Conservation (phyloP, 2,113 vertebrate genomes). For the Poecile atricapillus region DNA sequence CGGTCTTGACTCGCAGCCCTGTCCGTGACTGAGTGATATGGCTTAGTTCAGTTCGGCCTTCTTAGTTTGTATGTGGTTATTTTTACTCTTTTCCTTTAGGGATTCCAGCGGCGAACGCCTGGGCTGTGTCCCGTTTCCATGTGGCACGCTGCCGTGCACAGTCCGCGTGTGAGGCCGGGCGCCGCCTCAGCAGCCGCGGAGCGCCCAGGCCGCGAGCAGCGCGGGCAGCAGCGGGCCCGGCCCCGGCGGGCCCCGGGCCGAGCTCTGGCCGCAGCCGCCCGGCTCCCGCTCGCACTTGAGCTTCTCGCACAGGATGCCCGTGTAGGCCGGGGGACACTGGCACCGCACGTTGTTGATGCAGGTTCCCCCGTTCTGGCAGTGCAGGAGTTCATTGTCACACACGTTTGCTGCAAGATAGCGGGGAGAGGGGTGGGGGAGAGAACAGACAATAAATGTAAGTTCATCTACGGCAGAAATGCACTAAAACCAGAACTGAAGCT, state of each 20-base stretch:
- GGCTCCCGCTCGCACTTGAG: conserved; percentile 79
- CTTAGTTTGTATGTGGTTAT: conserved; percentile 7
- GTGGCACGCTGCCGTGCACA: conserved; percentile 51
- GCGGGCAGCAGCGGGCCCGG: conserved; percentile 14
- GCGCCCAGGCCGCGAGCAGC: conserved; percentile 31
- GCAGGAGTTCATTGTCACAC: conserved; percentile 93
- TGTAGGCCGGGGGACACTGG: conserved; percentile 82
- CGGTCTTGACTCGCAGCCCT: conserved; percentile 69
- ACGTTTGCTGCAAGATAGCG: conserved; percentile 83
- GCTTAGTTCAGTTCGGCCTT: conserved; percentile 85
- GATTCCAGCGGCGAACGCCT: background rate
- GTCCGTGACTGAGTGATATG: conserved; percentile 81
- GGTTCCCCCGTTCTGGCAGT: conserved; percentile 93
- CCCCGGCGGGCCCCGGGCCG: conserved; percentile 51
- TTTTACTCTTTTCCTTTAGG: background rate
- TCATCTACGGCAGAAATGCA: background rate
- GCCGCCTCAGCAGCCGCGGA: conserved; percentile 27
- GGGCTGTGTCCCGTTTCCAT: background rate
- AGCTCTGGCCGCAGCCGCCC: conserved; percentile 77
- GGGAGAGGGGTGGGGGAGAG: background rate
- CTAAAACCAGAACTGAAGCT: background rate
- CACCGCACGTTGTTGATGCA: conserved; percentile 91
- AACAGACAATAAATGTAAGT: conserved; percentile 35
- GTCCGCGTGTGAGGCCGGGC: background rate
- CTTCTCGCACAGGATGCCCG: conserved; percentile 91